These are phyloP conservation scores for Chiloscyllium plagiosum DNA, from an alignment of 2,113 vertebrate species.

Conservation along the genomic window DNA sequence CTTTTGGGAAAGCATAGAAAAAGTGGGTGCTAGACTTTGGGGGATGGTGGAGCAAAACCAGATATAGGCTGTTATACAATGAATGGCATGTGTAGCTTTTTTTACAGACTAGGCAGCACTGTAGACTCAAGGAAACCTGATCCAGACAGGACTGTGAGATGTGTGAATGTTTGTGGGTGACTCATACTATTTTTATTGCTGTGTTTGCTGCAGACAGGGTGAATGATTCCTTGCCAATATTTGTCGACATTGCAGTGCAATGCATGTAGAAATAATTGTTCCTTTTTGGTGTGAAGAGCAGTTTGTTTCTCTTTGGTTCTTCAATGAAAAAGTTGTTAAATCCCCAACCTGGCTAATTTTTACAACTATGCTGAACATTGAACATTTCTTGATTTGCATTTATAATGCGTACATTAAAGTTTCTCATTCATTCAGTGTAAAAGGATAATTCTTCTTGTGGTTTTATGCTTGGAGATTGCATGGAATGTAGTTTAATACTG, in stretches of 20 bases:
- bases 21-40: neutral
- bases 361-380: neutral
- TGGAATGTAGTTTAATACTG: neutral
- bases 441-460: neutral
- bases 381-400: neutral
- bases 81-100: neutral
- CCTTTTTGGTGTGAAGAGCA: neutral
- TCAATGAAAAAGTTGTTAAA: neutral
- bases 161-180: conserved; percentile 20
- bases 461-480: neutral
- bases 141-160: conserved; percentile 25
- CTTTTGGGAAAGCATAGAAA: no score
- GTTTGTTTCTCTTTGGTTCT: neutral
- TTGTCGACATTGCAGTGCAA: conserved; percentile 23
- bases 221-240: conserved; percentile 12
- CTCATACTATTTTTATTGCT: conserved; percentile 31
- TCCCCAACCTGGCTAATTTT: neutral
- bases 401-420: neutral
- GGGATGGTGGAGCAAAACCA: neutral
- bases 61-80: neutral
- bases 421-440: neutral
- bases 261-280: conserved; percentile 13
- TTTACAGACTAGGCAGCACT: neutral
- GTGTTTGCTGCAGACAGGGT: conserved; percentile 25
- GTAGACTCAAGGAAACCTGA: conserved; percentile 18